phyloP scores from a whole-genome alignment of 2,888 invertebrate genomes.

The Orthosia gothica region DNA sequence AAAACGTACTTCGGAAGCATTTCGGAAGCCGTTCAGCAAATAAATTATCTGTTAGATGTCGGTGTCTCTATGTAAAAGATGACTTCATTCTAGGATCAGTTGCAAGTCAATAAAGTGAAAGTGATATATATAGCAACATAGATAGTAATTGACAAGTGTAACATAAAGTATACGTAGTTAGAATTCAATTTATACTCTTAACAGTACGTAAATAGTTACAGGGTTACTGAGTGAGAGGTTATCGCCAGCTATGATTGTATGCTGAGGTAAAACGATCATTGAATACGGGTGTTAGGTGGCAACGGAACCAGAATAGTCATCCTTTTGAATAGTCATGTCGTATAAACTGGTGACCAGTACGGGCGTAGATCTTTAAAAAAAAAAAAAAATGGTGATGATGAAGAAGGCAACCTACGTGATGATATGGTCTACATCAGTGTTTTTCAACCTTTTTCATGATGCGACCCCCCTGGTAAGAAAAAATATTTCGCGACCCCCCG shows the following conservation, averaged over 20 bases:
- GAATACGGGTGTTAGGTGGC: background rate
- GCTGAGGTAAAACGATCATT: slow-evolving; percentile 38
- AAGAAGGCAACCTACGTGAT: background rate
- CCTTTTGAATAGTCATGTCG: too few relatives aligned
- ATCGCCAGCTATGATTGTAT: slow-evolving; percentile 31
- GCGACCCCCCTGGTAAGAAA: too few relatives aligned
- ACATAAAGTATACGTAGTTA: slow-evolving; percentile 26
- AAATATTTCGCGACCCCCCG: too few relatives aligned
- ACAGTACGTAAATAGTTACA: slow-evolving; percentile 51
- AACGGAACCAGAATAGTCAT: background rate
- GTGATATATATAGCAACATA: slow-evolving; percentile 32
- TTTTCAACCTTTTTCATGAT: too few relatives aligned
- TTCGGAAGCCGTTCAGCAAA: background rate
- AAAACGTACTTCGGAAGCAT: background rate
- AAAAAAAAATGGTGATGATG: background rate
- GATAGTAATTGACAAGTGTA: slow-evolving; percentile 53
- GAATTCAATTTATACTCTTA: slow-evolving; percentile 52
- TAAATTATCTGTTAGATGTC: background rate
- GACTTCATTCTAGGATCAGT: background rate
- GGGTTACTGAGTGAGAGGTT: slow-evolving; percentile 48
- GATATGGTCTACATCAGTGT: background rate
- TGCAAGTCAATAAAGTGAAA: slow-evolving; percentile 23
- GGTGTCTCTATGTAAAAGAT: background rate
- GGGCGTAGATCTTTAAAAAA: background rate
- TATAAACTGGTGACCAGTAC: too few relatives aligned